phyloP scores from a whole-genome alignment of 2,888 invertebrate genomes.

The Drosophila imparisetae region DNA sequence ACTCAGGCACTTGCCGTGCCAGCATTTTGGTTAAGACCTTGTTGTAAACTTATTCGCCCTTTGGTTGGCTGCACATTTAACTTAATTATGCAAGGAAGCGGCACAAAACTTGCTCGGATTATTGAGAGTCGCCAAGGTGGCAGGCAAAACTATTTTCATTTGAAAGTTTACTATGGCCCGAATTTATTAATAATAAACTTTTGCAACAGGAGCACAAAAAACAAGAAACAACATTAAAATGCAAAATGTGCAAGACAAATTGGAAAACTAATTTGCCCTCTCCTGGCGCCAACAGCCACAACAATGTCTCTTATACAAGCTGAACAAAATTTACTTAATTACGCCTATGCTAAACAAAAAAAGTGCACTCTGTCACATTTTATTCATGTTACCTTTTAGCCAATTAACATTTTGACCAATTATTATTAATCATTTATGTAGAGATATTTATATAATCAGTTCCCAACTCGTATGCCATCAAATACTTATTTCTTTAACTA shows the following conservation, averaged over 20 bases:
- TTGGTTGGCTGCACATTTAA: constrained; percentile 61
- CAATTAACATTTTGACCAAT: background rate
- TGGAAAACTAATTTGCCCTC: constrained; percentile 28
- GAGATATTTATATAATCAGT: background rate
- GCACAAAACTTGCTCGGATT: constrained; percentile 54
- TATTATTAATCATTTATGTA: background rate
- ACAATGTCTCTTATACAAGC: constrained; percentile 41
- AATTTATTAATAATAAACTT: constrained; percentile 79
- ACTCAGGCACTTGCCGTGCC: constrained; percentile 24
- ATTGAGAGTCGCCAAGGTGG: constrained; percentile 62
- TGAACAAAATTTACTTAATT: constrained; percentile 37
- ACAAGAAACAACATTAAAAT: constrained; percentile 34
- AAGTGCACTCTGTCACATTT: background rate
- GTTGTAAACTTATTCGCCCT: constrained; percentile 38
- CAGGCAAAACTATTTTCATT: constrained; percentile 73
- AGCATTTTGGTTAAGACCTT: constrained; percentile 20
- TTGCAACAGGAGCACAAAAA: constrained; percentile 38
- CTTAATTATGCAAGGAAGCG: constrained; percentile 65
- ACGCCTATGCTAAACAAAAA: constrained; percentile 31
- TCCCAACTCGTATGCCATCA: background rate
- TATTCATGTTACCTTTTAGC: background rate
- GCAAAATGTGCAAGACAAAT: constrained; percentile 40
- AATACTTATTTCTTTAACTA: background rate
- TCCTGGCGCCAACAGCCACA: constrained; percentile 35
- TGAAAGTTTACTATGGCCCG: constrained; percentile 63